Conservation (phyloP, 64 coral and sea anemone species). For the Cladopsammia gracilis region DNA sequence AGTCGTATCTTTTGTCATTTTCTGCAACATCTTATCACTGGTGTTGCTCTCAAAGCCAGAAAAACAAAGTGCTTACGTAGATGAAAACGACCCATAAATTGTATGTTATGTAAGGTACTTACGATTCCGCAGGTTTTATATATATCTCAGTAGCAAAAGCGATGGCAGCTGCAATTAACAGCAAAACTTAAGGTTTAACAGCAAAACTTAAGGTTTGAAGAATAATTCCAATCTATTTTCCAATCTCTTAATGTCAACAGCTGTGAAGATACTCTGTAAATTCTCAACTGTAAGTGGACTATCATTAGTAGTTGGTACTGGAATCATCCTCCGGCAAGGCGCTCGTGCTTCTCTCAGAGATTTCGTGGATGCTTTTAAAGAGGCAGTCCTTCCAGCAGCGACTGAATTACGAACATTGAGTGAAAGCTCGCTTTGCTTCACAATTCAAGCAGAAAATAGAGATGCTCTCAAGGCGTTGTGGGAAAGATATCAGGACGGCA, state of each 20-base stretch:
- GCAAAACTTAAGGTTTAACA: no score
- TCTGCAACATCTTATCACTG: no score
- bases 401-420: neutral
- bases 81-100: no score
- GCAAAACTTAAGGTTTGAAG: no score
- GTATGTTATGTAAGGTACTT: no score
- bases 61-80: no score
- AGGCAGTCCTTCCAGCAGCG: slow-evolving; percentile 1
- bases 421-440: neutral
- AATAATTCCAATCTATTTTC: neutral
- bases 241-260: neutral
- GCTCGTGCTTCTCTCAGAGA: neutral
- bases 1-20: no score
- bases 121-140: no score
- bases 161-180: no score
- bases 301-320: neutral
- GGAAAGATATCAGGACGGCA: neutral
- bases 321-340: neutral
- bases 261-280: neutral
- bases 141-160: no score
- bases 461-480: neutral
- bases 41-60: no score
- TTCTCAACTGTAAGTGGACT: neutral
- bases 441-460: slow-evolving; percentile 4
- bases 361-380: neutral